Conservation (phyloP, 2,888 invertebrate species). For the Lithophane ornitopus region DNA sequence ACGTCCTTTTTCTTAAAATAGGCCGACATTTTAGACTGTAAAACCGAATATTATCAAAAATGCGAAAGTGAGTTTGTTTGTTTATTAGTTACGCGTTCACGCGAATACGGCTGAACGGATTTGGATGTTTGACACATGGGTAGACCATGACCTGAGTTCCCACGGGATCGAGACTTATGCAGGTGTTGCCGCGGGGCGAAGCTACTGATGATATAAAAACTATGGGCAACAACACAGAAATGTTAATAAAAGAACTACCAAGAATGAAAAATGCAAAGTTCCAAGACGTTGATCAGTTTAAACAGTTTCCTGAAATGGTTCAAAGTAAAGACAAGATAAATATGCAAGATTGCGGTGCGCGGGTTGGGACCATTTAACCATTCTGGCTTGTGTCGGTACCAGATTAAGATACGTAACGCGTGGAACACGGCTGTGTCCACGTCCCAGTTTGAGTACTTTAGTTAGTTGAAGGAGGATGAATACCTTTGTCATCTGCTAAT, state of each 20-base stretch:
- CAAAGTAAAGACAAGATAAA: background rate
- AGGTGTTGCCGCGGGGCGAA: too few relatives aligned
- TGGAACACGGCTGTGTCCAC: background rate
- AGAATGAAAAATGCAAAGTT: background rate
- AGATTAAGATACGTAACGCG: background rate
- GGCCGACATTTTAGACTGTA: too few relatives aligned
- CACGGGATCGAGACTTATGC: too few relatives aligned
- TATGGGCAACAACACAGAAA: background rate
- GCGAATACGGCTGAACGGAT: too few relatives aligned
- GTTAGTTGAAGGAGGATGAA: background rate
- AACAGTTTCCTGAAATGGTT: conserved; percentile 13
- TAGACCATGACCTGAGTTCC: too few relatives aligned
- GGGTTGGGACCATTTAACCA: conserved; percentile 19
- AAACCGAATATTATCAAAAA: too few relatives aligned
- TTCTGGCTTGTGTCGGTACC: background rate
- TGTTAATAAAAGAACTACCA: background rate
- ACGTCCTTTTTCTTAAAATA: background rate
- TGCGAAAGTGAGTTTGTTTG: too few relatives aligned
- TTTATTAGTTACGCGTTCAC: too few relatives aligned
- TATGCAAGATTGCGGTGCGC: conserved; percentile 8
- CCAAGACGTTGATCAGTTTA: background rate
- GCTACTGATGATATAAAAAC: too few relatives aligned
- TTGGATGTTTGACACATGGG: too few relatives aligned
- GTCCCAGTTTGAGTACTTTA: conserved; percentile 13
- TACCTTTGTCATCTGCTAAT: background rate